A percentile compares a stretch with the other conserved stretches of the same genome.
phyloP scores from a whole-genome alignment of 1,140 invertebrate species.

The Dryas iulia region DNA sequence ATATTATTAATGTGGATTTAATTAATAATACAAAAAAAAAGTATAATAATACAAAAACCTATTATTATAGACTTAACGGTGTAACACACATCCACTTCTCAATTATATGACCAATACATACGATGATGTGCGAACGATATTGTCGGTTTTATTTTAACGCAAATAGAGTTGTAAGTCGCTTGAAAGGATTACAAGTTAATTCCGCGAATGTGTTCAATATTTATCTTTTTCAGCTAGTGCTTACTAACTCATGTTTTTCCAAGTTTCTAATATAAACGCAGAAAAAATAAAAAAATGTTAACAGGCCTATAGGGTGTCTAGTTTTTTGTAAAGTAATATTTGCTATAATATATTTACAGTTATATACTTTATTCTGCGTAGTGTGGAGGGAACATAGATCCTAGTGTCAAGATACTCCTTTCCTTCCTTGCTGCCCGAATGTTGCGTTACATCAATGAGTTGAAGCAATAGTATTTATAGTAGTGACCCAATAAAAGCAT shows the following conservation, averaged over 20 bases:
- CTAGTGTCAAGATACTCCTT: too few species aligned
- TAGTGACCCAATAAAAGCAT: too few species aligned
- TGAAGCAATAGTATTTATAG: too few species aligned
- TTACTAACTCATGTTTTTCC: conserved; percentile 1
- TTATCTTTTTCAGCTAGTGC: conserved; percentile 16
- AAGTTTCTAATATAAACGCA: not conserved
- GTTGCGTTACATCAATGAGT: too few species aligned
- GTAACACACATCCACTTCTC: not conserved
- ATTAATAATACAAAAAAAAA: too few species aligned
- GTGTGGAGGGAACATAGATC: too few species aligned
- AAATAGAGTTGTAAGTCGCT: conserved; percentile 6
- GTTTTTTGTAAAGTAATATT: not conserved
- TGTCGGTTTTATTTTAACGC: not conserved
- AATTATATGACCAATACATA: conserved; percentile 18
- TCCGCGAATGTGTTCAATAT: conserved; percentile 5
- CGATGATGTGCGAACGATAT: not conserved
- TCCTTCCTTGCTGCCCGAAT: too few species aligned
- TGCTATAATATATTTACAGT: not conserved
- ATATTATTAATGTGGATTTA: too few species aligned
- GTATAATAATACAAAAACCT: too few species aligned
- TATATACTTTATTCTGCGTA: too few species aligned
- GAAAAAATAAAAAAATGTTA: too few species aligned
- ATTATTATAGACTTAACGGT: not conserved
- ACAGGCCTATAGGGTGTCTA: too few species aligned
- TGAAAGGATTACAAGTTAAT: conserved; percentile 9